Base-by-base conservation (phyloP, 2,113 vertebrate species). In the Haliaeetus leucogaster region DNA sequence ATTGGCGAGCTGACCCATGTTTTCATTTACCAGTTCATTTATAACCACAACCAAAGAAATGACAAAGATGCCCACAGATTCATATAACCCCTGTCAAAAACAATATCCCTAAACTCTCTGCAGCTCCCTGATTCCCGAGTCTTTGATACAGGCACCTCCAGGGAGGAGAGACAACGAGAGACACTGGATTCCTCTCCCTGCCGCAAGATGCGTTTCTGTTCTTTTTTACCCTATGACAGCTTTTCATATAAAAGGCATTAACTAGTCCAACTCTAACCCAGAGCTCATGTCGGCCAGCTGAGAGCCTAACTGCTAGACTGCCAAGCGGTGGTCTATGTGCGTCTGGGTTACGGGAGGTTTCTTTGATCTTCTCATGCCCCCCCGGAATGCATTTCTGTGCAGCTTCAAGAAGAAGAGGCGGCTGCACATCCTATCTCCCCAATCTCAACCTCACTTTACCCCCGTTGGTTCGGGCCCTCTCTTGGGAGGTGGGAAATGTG, bases 371-470 rank as follows among this genome's bases (percentile, higher is more conserved):
- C 58, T 27, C 13, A 15, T 94, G 87, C 93, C 93, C 96, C 96
- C 95, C 95, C 0, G 45, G 96, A 96, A 87, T 62, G 53, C 73
- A 26, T 66, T 61, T 85, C 78, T 87, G 43, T 1, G 1, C 87
- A 53, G 70, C 84, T 94, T 80, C 85, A 91, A 91, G 87, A 48
- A 84, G 78, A 90, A 87, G 73, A 96, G 90, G 91, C 36, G 48
- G 78, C 78, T 95, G 84, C 86, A 26, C 82, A 29, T 45, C 82
- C 87, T 97, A 96, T 96, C 96, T 96, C 82, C 90, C 82, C 90
- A 90, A 93, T 97, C 96, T 94, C 95, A 94, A 95, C 96, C 93
- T 96, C 93, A 92, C 63, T 91, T 96, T 95, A 93, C 93, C 90
- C 95, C 58, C 13, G 0, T 66, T 91, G 82, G 87, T 97, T 96